Base-by-base conservation (phyloP, 2,888 invertebrate genomes). In the Cynaeus angustus region DNA sequence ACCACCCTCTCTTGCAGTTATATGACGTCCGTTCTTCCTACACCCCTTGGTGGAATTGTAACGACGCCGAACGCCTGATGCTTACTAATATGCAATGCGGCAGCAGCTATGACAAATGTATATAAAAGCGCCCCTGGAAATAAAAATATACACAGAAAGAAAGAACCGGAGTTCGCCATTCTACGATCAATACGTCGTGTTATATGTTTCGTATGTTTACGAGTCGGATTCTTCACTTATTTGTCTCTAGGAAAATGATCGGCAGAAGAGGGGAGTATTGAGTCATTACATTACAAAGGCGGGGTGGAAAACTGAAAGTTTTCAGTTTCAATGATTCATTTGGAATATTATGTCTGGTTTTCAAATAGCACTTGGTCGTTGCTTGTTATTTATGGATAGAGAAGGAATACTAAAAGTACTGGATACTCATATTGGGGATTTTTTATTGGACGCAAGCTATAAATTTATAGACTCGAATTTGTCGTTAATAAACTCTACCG, bases 51-150 rank as follows among this genome's bases (percentile, higher is more conserved):
- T 43, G 68, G 68, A 62, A 55, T 62, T 55, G 68, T 68, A 68
- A 68, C 68, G 68, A 68, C 64, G 55, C 41, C 59, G 67, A 59
- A 70, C 70, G 70, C 71, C 71, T 46, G 64, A 71, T 67, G 70
- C 67, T 70, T 67, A 70, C 66, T 70, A 70, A 70, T 70, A 70
- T 70, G 70, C 70, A 67, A 70, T 71, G 71, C 71, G 71, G 71
- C 64, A 64, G 67, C 66, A 64, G 67, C 66, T 67, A 71, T 71
- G 71, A 71, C 67, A 71, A 71, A 71, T 71, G 67, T 67, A 66
- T 68, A 68, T 52, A 61, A 68, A 56, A 50, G 55, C 61, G 58
- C 59, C 61, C 50, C 46, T 48, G 56, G 48, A 55, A 70, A 70
- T 66, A 62, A 67, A 64, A 71, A 66, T 43, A 66, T 43, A 58